phyloP scores from a whole-genome alignment of 2,113 vertebrate genomes.

The Miniopterus natalensis region DNA sequence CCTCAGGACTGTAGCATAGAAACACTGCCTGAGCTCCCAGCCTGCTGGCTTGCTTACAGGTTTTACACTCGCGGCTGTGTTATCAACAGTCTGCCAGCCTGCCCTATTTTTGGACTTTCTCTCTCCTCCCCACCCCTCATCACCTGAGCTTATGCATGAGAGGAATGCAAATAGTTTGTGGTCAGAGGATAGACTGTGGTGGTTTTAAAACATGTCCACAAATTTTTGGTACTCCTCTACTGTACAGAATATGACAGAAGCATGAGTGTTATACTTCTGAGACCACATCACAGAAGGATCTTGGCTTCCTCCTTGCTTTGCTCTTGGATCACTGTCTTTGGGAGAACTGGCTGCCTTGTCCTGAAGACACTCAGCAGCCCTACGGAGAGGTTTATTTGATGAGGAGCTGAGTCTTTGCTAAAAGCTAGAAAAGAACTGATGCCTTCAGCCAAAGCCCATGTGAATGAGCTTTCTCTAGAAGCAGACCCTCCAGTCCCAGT shows the following conservation, averaged over 20 bases:
- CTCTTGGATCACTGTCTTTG: background rate
- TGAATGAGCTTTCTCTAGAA: background rate
- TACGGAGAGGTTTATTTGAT: background rate
- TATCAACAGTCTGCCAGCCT: background rate
- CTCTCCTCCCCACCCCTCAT: background rate
- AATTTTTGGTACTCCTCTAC: background rate
- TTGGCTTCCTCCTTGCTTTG: conserved; percentile 1
- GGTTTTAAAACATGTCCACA: background rate
- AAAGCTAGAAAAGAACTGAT: background rate
- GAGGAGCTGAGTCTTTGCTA: background rate
- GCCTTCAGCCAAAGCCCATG: background rate
- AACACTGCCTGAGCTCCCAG: background rate
- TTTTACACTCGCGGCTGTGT: background rate
- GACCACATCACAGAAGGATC: background rate
- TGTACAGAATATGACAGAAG: background rate
- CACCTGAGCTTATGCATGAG: background rate
- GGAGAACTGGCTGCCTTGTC: background rate
- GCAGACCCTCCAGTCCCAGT: background rate
- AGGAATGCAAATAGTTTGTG: background rate
- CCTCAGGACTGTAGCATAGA: background rate
- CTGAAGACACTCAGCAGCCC: background rate
- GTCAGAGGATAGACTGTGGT: background rate
- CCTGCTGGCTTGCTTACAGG: background rate
- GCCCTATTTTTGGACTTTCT: background rate
- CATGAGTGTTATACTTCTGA: background rate